Evolutionary conservation across 2,113 vertebrate species (phyloP), one percentile per base, ranked within the genome.

Genomic region (Centropus bengalensis): DNA sequence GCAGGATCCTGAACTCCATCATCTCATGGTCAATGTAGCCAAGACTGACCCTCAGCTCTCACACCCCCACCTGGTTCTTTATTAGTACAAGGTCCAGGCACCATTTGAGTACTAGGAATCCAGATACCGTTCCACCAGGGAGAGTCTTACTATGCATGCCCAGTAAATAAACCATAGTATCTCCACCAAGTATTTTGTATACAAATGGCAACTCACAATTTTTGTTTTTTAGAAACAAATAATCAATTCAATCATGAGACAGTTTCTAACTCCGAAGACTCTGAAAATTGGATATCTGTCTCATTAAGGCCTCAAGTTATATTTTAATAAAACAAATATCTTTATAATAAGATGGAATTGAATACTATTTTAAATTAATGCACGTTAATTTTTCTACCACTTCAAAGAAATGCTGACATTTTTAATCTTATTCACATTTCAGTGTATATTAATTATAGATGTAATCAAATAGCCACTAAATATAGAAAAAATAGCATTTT

Each of bases 381-480:
- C 20, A 32, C 79, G 22, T 51, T 82, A 92, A 60, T 30, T 82
- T 84, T 94, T 68, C 75, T 89, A 12, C 36, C 28, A 69, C 58
- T 89, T 93, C 55, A 93, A 93, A 93, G 8, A 84, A 91, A 87
- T 64, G 30, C 30, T 78, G 66, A 84, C 27, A 71, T 88, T 84
- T 88, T 79, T 6, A 75, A 87, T 93, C 40, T 60, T 89, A 71
- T 47, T 91, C n/a, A 84, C 21, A 58, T 84, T 93, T 76, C 49
- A 54, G 3, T 78, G 19, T 49, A 10, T 92, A 69, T 91, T 93
- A 78, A 82, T 92, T 86, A 88, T 24, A 82, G 58, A 73, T 73
- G 36, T 73, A 89, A 93, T 91, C 89, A 92, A 89, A 36, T 23
- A 79, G 8, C 4, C 24, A 45, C 54, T 89, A 88, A 90, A n/a